A percentile compares a stretch with the other conserved stretches of the same genome.
Conservation (phyloP, 2,797 vertebrate genomes). For the Macrochelys suwanniensis region DNA sequence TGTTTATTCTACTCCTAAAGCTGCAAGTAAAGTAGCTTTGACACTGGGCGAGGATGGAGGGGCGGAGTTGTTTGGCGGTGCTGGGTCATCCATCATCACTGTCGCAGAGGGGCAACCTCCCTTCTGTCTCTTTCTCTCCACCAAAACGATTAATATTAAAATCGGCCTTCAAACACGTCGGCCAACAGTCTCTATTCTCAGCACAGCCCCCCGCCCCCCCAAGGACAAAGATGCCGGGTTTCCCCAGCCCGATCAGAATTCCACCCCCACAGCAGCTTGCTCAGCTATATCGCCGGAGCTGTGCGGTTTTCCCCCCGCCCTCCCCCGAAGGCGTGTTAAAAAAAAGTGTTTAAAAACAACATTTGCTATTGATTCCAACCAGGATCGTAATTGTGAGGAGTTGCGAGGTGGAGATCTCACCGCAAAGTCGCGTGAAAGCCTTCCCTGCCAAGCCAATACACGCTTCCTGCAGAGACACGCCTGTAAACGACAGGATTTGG, state of each 20-base stretch:
- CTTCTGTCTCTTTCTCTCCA: constrained; percentile 92
- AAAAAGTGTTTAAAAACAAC: background rate
- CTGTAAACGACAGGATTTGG: background rate
- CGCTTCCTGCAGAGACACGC: background rate
- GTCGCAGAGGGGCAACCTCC: constrained; percentile 94
- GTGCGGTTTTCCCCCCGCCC: background rate
- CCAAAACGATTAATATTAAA: constrained; percentile 95
- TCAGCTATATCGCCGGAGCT: background rate
- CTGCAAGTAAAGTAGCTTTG: constrained; percentile 89
- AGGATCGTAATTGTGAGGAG: background rate
- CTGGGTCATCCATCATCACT: constrained; percentile 98
- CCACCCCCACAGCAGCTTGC: background rate
- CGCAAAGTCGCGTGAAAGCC: background rate
- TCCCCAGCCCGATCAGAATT: background rate
- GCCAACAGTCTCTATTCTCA: constrained; percentile 14
- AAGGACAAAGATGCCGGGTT: background rate
- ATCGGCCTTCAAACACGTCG: constrained; percentile 80
- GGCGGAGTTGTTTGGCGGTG: constrained; percentile 91
- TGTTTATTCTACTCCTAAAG: constrained; percentile 89
- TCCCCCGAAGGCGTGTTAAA: background rate
- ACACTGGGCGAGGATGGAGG: constrained; percentile 90
- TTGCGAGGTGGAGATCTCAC: accelerated
- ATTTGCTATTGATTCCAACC: background rate
- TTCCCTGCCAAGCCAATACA: background rate
- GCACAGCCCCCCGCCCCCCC: background rate